phyloP scores from a whole-genome alignment of 2,888 invertebrate genomes.

The Dexiosoma caninum region DNA sequence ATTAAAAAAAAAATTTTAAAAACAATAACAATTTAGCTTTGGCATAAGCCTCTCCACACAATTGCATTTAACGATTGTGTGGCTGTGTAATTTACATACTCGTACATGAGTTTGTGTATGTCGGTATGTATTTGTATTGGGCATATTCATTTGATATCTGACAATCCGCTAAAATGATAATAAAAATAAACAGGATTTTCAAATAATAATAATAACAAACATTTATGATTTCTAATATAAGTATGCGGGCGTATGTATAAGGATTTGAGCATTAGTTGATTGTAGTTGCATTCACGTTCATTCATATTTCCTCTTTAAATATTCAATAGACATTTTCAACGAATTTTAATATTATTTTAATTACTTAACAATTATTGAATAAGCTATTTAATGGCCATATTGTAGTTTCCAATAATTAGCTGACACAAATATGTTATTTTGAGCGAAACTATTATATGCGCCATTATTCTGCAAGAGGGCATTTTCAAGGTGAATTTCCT shows the following conservation, averaged over 20 bases:
- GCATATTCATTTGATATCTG: neutral
- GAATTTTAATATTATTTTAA: neutral
- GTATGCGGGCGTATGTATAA: neutral
- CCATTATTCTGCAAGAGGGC: too few relatives aligned
- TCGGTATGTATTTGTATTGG: too few relatives aligned
- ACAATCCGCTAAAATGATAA: constrained; percentile 29
- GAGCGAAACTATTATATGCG: too few relatives aligned
- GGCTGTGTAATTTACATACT: too few relatives aligned
- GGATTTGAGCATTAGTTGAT: neutral
- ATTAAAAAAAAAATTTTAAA: neutral
- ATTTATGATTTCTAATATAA: neutral
- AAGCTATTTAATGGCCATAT: too few relatives aligned
- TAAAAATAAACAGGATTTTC: constrained; percentile 33
- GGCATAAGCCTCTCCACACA: neutral
- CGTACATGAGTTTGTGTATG: too few relatives aligned
- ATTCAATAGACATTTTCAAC: too few relatives aligned
- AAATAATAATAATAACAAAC: constrained; percentile 38
- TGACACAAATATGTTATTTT: too few relatives aligned
- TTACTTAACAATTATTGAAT: neutral
- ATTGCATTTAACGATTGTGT: too few relatives aligned
- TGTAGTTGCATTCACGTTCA: neutral
- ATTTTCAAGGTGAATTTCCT: too few relatives aligned
- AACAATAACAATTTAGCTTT: neutral
- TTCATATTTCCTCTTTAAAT: neutral
- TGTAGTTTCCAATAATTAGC: too few relatives aligned